A percentile compares a stretch with the other conserved stretches of the same genome.
Evolutionary conservation across 2,888 invertebrate genomes (phyloP).

Genomic region (Coremacera marginata): DNA sequence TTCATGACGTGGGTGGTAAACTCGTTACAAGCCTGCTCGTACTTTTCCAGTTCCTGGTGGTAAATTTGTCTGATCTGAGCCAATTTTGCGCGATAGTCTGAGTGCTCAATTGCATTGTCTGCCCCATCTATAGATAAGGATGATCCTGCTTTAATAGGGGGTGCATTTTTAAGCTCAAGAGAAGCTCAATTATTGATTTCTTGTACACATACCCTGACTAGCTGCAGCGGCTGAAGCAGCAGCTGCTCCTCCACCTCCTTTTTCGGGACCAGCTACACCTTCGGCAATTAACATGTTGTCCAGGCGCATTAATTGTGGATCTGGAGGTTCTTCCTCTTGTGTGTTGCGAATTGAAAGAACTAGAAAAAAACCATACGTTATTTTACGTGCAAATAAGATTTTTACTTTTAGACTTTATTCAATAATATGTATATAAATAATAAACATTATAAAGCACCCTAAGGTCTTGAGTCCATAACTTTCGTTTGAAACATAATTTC

Average conservation of each 20-base stretch:
- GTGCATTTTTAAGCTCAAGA: background rate
- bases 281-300: conserved; percentile 99
- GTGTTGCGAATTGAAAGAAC: conserved; percentile 95
- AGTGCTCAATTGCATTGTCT: conserved; percentile 98
- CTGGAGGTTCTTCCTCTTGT: conserved; percentile 98
- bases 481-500: no score
- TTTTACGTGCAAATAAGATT: no score
- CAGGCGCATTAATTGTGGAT: conserved; percentile 97
- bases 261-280: conserved; percentile 96
- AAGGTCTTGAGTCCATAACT: no score
- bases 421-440: no score
- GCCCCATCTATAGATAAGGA: conserved; percentile 71
- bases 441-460: no score
- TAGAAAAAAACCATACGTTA: conserved; percentile 68
- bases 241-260: conserved; percentile 88
- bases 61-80: conserved; percentile 99
- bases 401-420: no score
- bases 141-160: conserved; percentile 54
- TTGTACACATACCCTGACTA: conserved; percentile 74
- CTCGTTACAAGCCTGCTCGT: conserved; percentile 99
- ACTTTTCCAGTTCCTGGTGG: conserved; percentile 99
- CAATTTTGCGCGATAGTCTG: conserved; percentile 98
- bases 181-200: background rate
- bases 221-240: conserved; percentile 92
- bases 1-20: conserved; percentile 99